These are phyloP conservation scores for Heterohyrax brucei DNA, from an alignment of 2,797 vertebrate genomes.

Conservation along the genomic window DNA sequence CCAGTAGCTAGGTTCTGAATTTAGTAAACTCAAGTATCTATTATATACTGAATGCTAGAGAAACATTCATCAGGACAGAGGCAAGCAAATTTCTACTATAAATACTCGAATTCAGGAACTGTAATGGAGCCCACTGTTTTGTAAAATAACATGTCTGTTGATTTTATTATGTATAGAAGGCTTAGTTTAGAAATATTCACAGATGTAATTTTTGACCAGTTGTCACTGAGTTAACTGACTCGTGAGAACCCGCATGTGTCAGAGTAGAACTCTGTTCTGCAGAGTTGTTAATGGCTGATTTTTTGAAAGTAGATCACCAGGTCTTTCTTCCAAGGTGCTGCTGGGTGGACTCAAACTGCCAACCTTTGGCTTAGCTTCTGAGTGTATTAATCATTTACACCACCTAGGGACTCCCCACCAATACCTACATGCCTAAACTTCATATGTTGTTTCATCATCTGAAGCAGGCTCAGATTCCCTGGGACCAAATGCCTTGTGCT, in stretches of 20 bases:
- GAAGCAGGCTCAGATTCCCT: not conserved
- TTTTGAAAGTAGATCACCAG: no score
- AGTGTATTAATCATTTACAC: no score
- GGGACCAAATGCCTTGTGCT: not conserved
- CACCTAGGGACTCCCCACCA: no score
- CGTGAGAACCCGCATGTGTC: no score
- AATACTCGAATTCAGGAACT: not conserved
- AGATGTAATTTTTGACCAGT: not conserved
- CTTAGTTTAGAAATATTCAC: not conserved
- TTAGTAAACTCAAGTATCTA: not conserved
- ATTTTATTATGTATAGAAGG: not conserved
- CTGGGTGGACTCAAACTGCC: no score
- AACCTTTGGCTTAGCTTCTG: no score
- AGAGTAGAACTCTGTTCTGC: no score
- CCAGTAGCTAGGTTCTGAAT: not conserved
- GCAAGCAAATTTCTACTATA: not conserved
- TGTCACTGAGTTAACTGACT: no score
- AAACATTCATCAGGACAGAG: not conserved
- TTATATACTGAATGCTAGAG: not conserved
- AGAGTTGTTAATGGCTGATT: no score
- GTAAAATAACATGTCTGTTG: not conserved
- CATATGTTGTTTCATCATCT: not conserved
- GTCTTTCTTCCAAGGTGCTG: no score
- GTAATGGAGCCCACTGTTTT: not conserved
- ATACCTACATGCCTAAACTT: not conserved